A percentile compares a stretch with the other conserved stretches of the same genome.
Evolutionary conservation across 1,140 invertebrate species (phyloP).

Genomic region (Lysiphlebus fabarum): DNA sequence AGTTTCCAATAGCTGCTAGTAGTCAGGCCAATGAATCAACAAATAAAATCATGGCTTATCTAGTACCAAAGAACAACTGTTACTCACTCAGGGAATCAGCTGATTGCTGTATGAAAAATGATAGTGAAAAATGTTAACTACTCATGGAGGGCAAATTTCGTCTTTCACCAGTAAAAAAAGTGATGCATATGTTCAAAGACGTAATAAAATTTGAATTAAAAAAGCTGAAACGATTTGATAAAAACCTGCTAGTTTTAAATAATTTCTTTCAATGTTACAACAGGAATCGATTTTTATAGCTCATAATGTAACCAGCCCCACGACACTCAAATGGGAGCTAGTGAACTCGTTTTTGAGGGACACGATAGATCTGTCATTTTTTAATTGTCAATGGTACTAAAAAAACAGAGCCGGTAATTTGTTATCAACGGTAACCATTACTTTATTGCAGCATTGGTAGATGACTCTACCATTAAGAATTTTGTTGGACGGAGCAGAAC

Average conservation of each 20-base stretch:
- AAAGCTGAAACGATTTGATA: background rate
- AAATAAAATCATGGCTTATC: slow-evolving; percentile 30
- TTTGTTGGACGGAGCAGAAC: too few species aligned
- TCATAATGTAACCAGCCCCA: slow-evolving; percentile 17
- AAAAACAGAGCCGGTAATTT: too few species aligned
- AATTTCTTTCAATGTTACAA: slow-evolving; percentile 4
- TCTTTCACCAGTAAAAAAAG: slow-evolving; percentile 22
- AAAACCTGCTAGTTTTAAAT: slow-evolving; percentile 4
- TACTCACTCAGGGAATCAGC: slow-evolving; percentile 28
- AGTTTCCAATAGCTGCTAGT: slow-evolving; percentile 31
- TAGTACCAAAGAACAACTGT: slow-evolving; percentile 31
- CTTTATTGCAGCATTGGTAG: too few species aligned
- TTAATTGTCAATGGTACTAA: too few species aligned
- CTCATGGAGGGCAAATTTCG: slow-evolving; percentile 9
- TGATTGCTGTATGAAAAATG: slow-evolving; percentile 31
- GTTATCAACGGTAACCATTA: too few species aligned
- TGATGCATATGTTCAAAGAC: slow-evolving; percentile 7
- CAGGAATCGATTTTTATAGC: slow-evolving; percentile 19
- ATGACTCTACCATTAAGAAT: too few species aligned
- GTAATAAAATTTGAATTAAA: slow-evolving; percentile 2
- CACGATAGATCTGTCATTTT: too few species aligned
- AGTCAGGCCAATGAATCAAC: slow-evolving; percentile 34
- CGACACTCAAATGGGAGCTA: too few species aligned
- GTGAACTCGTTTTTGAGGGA: too few species aligned
- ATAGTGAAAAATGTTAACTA: slow-evolving; percentile 22